Evolutionary conservation across 2,797 vertebrate species (phyloP), one percentile per base, ranked within the genome.

Genomic region (Myiotriccus ornatus): DNA sequence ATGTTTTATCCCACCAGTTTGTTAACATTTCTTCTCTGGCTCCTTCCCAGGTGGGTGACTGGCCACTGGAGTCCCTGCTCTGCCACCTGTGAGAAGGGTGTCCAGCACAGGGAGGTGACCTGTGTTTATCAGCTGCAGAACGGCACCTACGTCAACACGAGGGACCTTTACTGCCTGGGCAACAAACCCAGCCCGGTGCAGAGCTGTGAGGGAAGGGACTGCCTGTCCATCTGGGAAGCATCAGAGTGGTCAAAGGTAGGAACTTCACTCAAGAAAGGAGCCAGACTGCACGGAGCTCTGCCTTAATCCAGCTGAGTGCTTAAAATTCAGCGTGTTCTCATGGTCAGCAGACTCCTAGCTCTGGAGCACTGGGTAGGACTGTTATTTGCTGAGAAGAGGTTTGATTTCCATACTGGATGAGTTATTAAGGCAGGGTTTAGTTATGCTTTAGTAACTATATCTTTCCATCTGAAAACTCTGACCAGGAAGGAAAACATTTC

Each of bases 171-270:
- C 97, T 99, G 99, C 95, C 97, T 98, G 1, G 98, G 98, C 53
- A 97, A 95, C 71, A 99, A 98, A 78, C 99, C 99, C 3, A 70
- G 98, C 3, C 80, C 94, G 1, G 56, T 98, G 59, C 99, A 99
- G 91, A 98, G 96, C 97, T 99, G 99, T 8, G 98, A 99, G 95
- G 99, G 99, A 18, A 98, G 98, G 35, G 98, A 98, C 93, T 99
- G 99, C 95, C 98, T 99, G 70, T 98, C 98, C 10, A 97, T 99
- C 89, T 99, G 99, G 99, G 99, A 99, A 90, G 98, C 98, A 1
- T 99, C 99, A 1, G 99, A 99, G 96, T 99, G 99, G 99, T 99
- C 99, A 81, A 98, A 98, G 99, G 99, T 99, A 95, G 69, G 97
- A 95, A 10, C 12, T 27, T 12, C 53, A n/a, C n/a, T 47, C 39